Conservation (phyloP, 2,113 vertebrate genomes). For the Lophotis ruficrista region DNA sequence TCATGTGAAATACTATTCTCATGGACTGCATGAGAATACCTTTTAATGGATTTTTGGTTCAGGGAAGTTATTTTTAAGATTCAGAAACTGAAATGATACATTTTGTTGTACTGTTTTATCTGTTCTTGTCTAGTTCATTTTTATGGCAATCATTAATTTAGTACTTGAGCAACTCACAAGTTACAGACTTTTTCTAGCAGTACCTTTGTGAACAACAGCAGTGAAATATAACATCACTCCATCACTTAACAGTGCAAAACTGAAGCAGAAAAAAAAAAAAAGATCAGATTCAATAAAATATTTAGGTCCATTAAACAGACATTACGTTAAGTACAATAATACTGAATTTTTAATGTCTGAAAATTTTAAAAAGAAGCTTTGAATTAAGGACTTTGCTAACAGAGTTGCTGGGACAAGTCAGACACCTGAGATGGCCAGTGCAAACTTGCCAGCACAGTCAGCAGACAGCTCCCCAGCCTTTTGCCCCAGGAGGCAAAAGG, state of each 20-base stretch:
- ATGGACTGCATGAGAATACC: neutral
- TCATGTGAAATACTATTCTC: neutral
- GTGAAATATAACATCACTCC: neutral
- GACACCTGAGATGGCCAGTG: neutral
- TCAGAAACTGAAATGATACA: neutral
- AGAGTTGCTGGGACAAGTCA: neutral
- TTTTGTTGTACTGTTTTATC: neutral
- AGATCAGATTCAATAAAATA: neutral
- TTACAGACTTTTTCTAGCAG: neutral
- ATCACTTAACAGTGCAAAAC: neutral
- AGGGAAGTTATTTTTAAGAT: neutral
- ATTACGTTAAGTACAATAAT: neutral
- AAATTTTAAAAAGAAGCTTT: neutral
- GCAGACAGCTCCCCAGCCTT: neutral
- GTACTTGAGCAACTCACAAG: neutral
- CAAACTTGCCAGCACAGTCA: neutral
- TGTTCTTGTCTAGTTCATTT: neutral
- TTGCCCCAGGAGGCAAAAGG: neutral
- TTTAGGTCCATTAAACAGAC: neutral
- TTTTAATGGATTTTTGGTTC: neutral
- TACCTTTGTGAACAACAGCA: neutral
- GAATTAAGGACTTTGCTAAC: neutral
- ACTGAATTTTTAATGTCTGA: neutral
- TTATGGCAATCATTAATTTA: neutral
- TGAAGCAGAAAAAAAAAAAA: neutral